A percentile compares a stretch with the other conserved stretches of the same genome.
These are phyloP conservation scores for Argyresthia goedartella DNA, from an alignment of 2,888 invertebrate genomes.

Conservation along the genomic window DNA sequence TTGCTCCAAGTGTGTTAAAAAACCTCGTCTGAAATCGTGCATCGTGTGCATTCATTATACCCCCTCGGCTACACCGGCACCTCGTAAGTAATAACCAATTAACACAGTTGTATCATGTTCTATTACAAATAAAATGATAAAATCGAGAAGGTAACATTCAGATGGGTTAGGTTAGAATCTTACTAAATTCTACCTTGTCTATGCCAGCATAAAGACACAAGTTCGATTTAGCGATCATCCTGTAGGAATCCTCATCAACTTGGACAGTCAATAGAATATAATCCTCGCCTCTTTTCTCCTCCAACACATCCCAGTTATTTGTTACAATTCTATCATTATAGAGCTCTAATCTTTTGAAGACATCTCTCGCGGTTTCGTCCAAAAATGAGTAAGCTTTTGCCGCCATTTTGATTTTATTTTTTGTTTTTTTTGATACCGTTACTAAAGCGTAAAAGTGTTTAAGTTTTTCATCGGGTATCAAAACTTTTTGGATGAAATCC, in stretches of 20 bases:
- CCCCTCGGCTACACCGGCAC: too few relatives aligned
- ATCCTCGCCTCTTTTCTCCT: not conserved
- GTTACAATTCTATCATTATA: not conserved
- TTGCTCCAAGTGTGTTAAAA: too few relatives aligned
- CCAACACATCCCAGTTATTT: not conserved
- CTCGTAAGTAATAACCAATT: too few relatives aligned
- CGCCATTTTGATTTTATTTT: slow-evolving; percentile 2
- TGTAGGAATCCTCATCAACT: not conserved
- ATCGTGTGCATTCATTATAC: too few relatives aligned
- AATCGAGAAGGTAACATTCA: too few relatives aligned
- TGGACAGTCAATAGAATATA: not conserved
- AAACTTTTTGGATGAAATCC: not conserved
- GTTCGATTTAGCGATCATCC: not conserved
- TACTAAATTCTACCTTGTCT: slow-evolving; percentile 1
- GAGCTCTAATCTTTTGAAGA: not conserved
- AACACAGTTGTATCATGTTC: too few relatives aligned
- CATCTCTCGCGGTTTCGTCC: not conserved
- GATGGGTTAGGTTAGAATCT: not conserved
- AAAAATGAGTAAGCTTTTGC: not conserved
- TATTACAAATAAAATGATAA: not conserved
- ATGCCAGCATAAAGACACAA: not conserved
- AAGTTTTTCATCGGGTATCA: not conserved
- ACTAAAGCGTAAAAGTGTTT: not conserved
- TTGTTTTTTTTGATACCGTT: not conserved
- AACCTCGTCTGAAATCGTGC: too few relatives aligned